Conservation (phyloP, 2,113 vertebrate species). For the Nesogale talazaci region DNA sequence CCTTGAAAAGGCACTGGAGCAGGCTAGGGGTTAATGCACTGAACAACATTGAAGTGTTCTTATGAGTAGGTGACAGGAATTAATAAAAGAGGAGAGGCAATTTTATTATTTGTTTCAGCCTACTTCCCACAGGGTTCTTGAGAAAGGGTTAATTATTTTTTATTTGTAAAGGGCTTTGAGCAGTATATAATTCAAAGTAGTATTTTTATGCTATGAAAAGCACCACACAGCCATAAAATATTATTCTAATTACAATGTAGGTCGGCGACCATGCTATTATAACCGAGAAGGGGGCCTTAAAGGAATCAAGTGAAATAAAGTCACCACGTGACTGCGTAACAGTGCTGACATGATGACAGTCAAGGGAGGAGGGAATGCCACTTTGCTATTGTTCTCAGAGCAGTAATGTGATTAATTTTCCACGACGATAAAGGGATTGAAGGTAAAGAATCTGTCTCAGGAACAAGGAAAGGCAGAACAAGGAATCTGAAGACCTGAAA, state of each 20-base stretch:
- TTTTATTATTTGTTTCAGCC: conserved; percentile 39
- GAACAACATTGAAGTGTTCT: neutral
- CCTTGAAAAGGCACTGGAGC: neutral
- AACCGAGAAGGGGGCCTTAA: conserved; percentile 65
- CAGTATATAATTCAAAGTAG: conserved; percentile 66
- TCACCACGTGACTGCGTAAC: conserved; percentile 64
- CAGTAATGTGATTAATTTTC: conserved; percentile 79
- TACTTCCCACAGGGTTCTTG: conserved; percentile 23
- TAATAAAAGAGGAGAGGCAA: conserved; percentile 36
- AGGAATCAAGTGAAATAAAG: conserved; percentile 71
- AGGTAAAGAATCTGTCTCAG: conserved; percentile 74
- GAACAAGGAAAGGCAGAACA: conserved; percentile 69
- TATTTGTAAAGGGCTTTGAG: conserved; percentile 69
- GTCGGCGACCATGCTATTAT: conserved; percentile 68
- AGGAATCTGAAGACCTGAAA: conserved; percentile 67
- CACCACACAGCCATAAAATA: conserved; percentile 76
- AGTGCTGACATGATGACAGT: conserved; percentile 75
- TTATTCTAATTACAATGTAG: conserved; percentile 79
- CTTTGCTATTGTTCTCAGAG: conserved; percentile 75
- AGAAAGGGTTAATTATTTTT: conserved; percentile 77
- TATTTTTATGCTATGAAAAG: conserved; percentile 77
- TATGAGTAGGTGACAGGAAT: neutral
- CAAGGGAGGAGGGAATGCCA: conserved; percentile 63
- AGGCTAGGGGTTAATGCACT: neutral
- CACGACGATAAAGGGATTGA: conserved; percentile 71